Base-by-base conservation (phyloP, 2,113 vertebrate species). In the Sprattus sprattus region DNA sequence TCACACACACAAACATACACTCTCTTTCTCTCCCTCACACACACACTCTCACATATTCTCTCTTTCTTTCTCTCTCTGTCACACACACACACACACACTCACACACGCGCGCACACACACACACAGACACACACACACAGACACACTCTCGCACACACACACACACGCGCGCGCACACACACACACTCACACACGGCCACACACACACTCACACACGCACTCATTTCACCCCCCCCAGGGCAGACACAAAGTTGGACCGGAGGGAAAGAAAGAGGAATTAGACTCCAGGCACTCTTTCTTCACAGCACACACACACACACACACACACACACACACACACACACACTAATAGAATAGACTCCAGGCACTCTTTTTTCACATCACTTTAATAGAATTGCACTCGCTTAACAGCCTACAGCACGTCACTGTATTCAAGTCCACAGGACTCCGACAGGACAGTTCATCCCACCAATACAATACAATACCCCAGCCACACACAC, bases 301-400 rank as follows among this genome's bases (percentile, higher is more conserved):
- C 1, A 57, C 13, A 18, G 39, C 39, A n/a, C n/a, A n/a, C n/a
- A n/a, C n/a, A n/a, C n/a, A n/a, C n/a, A n/a, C n/a, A n/a, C n/a
- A n/a, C n/a, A n/a, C n/a, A n/a, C n/a, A n/a, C n/a, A n/a, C n/a
- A n/a, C n/a, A n/a, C n/a, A n/a, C n/a, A n/a, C n/a, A n/a, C n/a
- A n/a, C n/a, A n/a, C n/a, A n/a, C n/a, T n/a, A n/a, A n/a, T n/a
- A n/a, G n/a, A n/a, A n/a, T 44, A 25, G 39, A 54, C 16, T 45
- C 39, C 1, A 22, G 25, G 49, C 83, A 87, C 7, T 57, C 54
- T 57, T 6, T 64, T 86, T 83, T 89, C 75, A 83, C 60, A 90
- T 87, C 88, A 89, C 87, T 93, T 91, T 86, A 87, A 87, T 85
- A 71, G 60, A 54, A 85, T 87, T 57, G 81, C 18, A 83, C 50